Base-by-base conservation (phyloP, 1,140 invertebrate species). In the Aethina tumida region DNA sequence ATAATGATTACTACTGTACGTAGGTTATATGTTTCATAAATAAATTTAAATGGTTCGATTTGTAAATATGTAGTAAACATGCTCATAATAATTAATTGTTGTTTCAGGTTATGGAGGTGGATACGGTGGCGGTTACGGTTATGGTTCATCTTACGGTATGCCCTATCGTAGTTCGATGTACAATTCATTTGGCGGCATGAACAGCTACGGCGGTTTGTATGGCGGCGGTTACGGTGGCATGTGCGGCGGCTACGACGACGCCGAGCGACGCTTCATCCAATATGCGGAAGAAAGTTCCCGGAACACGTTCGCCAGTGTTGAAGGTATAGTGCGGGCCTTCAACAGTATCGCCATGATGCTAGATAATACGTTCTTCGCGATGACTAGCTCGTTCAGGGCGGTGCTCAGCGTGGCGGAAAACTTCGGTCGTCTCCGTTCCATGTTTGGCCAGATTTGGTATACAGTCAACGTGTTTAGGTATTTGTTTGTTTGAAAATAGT, bases 401-500 rank as follows among this genome's bases (percentile, higher is more conserved):
- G 87, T 97, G 46, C 67, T 97, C 20, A 89, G 90, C 33, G 92
- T 97, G 1, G 92, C 92, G 19, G 91, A 97, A 46, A 94, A 96
- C 65, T 83, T 97, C 65, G 81, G 84, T 4, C 67, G 84, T 45
- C 61, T 97, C 32, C 75, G 85, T 36, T 73, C 74, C 7, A 77
- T 94, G 47, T 79, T 97, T 55, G 74, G 76, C 13, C 81, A 89
- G 46, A 72, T 96, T 38, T 79, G 91, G 67, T 86, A 83, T 19
- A 79, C 84, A 15, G 77, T 95, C 57, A 81, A 88, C 3, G 66
- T 93, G 6, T 71, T 94, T 20, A n/a, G n/a, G n/a, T n/a, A n/a
- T n/a, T n/a, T n/a, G n/a, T n/a, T n/a, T n/a, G n/a, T n/a, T n/a
- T n/a, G n/a, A n/a, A n/a, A n/a, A n/a, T n/a, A n/a, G n/a, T n/a